These are phyloP conservation scores for Acrocephalus arundinaceus DNA, from an alignment of 2,113 vertebrate species.

Conservation along the genomic window DNA sequence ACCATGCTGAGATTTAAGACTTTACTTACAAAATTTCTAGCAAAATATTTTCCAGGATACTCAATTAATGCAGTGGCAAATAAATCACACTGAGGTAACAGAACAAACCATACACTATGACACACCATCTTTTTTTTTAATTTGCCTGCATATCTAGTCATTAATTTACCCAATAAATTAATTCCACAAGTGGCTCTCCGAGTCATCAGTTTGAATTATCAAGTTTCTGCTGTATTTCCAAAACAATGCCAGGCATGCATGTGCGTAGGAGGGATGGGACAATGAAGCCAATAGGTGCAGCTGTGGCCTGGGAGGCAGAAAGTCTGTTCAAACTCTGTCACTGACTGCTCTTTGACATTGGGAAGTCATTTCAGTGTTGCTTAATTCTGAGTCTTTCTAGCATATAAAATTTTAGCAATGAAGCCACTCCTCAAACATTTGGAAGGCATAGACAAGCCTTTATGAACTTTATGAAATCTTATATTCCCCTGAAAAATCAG, in stretches of 20 bases:
- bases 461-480: not conserved
- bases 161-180: slow-evolving; percentile 53
- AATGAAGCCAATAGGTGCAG: slow-evolving; percentile 60
- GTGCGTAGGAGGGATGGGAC: slow-evolving; percentile 44
- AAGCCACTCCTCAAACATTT: not conserved
- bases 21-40: not conserved
- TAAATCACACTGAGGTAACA: not conserved
- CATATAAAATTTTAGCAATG: not conserved
- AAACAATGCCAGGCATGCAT: slow-evolving; percentile 53
- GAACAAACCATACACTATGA: not conserved
- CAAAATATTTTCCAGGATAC: not conserved
- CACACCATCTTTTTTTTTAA: not conserved
- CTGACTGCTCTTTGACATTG: not conserved
- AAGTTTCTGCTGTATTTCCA: slow-evolving; percentile 59
- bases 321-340: slow-evolving; percentile 3
- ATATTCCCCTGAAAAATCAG: not conserved
- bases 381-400: not conserved
- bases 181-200: slow-evolving; percentile 23
- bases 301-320: slow-evolving; percentile 31
- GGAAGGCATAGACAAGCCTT: not conserved
- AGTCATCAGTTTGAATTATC: slow-evolving; percentile 53
- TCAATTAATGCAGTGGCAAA: not conserved
- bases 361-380: not conserved
- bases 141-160: not conserved
- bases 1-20: not conserved